Evolutionary conservation across 1,140 invertebrate species (phyloP), one percentile per base, ranked within the genome.

Genomic region (Tetramorium simillimum): DNA sequence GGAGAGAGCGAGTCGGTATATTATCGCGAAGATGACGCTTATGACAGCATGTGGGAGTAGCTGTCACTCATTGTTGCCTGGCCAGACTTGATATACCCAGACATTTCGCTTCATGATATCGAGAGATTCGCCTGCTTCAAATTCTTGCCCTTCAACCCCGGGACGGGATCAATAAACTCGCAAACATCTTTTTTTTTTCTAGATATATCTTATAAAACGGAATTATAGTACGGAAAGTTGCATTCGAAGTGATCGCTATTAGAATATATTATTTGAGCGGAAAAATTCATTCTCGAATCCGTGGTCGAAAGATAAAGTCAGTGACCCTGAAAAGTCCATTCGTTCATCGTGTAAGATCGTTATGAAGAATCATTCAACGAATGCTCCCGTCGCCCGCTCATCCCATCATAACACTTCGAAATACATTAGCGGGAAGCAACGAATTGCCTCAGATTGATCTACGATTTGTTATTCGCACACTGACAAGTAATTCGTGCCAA

Each of bases 21-120:
- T 90, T 89, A 93, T 89, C 89, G 89, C 88, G 85, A 91, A 92
- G 89, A 92, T 92, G 91, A 93, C 88, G 90, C 91, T 90, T 91
- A 90, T 95, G 94, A 95, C 94, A 95, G 92, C 93, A 91, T 92
- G 94, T 95, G 94, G 94, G 94, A 95, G 94, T 93, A 91, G 88
- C 94, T 95, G 94, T 95, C 95, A 95, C 87, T 95, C 95, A 95
- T 94, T 94, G 92, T 94, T 95, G 93, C 85, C 70, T 80, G 86
- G 69, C 86, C 76, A 91, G 90, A 91, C 89, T 77, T 88, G 90
- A 89, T 91, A 91, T 87, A 89, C 76, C 89, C 90, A 86, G 90
- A 89, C 81, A 87, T 91, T 91, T 90, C 90, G 87, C 88, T 87
- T 78, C 85, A 87, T 86, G 88, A 89, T 89, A 90, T 86, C 56